phyloP scores from a whole-genome alignment of 2,797 vertebrate genomes.

The Pachyuromys duprasi region DNA sequence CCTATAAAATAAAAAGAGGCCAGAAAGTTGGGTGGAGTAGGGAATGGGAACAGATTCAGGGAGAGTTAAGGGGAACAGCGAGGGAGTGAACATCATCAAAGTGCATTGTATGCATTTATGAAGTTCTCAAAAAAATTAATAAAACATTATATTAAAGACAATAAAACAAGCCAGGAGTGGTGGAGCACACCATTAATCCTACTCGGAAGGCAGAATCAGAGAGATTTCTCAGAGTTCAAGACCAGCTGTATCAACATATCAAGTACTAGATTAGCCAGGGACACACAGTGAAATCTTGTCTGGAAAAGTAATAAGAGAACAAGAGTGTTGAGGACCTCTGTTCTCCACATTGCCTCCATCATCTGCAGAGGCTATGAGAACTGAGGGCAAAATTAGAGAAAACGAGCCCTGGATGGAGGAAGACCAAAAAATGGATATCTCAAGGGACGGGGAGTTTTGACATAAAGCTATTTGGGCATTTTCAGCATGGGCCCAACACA shows the following conservation, averaged over 20 bases:
- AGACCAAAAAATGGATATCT: not conserved
- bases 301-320: not conserved
- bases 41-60: no score
- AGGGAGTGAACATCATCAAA: not conserved
- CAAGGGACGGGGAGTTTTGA: not conserved
- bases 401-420: not conserved
- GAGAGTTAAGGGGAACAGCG: not conserved
- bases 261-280: not conserved
- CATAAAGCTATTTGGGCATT: constrained; percentile 1
- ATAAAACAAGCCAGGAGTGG: not conserved
- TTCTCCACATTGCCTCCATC: not conserved
- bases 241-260: not conserved
- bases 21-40: not conserved
- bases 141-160: not conserved
- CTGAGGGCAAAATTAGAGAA: not conserved
- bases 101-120: not conserved
- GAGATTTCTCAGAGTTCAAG: not conserved
- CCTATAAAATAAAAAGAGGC: not conserved
- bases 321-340: not conserved
- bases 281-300: not conserved
- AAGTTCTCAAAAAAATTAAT: not conserved
- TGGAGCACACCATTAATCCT: not conserved
- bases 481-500: not conserved
- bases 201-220: not conserved
- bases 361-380: not conserved